Percentiles rank a stretch among this genome's conserved stretches.
These are phyloP conservation scores for Neocrepidodera transversa DNA, from an alignment of 2,888 invertebrate genomes.

Conservation along the genomic window DNA sequence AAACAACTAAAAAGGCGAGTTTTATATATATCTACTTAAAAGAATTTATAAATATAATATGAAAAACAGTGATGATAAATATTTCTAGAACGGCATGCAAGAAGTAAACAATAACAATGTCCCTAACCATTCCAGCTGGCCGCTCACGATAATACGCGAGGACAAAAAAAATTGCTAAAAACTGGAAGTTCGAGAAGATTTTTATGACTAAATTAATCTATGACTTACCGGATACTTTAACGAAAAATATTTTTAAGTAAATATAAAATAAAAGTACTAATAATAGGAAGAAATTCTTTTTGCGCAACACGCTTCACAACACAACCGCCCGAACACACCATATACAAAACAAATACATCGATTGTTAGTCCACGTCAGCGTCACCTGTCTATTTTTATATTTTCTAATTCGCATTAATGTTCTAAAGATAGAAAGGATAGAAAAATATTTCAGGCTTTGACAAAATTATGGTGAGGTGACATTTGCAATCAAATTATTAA, in stretches of 20 bases:
- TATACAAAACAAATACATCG: conserved; percentile 47
- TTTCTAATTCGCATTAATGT: conserved; percentile 11
- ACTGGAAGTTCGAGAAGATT: background rate
- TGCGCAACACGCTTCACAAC: conserved; percentile 53
- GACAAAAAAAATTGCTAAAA: background rate
- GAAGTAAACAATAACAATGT: conserved; percentile 50
- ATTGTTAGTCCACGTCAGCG: conserved; percentile 32
- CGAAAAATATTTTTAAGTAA: conserved; percentile 15
- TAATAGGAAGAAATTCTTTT: conserved; percentile 46
- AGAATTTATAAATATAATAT: background rate
- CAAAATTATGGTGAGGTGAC: too few species aligned
- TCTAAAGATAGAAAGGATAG: conserved; percentile 1
- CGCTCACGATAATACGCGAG: conserved; percentile 10
- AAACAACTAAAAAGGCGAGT: background rate
- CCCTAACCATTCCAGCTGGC: conserved; percentile 45
- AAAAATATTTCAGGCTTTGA: too few species aligned
- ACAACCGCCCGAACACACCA: conserved; percentile 54
- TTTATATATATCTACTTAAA: background rate
- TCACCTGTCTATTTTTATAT: background rate
- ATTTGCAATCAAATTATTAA: too few species aligned
- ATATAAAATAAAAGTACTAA: conserved; percentile 25
- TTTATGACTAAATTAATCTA: background rate
- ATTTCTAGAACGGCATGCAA: conserved; percentile 36
- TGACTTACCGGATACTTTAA: conserved; percentile 27
- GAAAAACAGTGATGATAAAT: conserved; percentile 18